phyloP scores from a whole-genome alignment of 1,140 invertebrate genomes.

The Eufriesea mexicana region DNA sequence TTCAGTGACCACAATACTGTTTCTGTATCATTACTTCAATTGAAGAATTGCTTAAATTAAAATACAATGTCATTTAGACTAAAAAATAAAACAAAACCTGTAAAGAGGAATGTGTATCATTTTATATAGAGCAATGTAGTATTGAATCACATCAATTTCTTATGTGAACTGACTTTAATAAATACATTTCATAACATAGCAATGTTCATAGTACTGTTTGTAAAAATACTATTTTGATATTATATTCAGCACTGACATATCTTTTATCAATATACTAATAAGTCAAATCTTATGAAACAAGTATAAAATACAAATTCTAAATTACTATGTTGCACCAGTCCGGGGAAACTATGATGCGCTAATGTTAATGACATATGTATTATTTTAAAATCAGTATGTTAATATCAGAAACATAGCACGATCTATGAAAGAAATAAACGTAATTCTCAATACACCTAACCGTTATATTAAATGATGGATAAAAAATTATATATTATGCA shows the following conservation, averaged over 20 bases:
- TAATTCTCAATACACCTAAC: conserved; percentile 29
- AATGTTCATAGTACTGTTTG: background rate
- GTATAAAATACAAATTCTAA: conserved; percentile 23
- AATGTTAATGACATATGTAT: conserved; percentile 40
- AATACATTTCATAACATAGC: conserved; percentile 7
- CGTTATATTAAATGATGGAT: conserved; percentile 19
- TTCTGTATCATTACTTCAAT: background rate
- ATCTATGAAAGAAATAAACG: conserved; percentile 10
- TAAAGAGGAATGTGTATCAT: conserved; percentile 41
- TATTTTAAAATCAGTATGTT: conserved; percentile 30
- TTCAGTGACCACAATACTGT: conserved; percentile 13
- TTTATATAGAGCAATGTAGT: conserved; percentile 22
- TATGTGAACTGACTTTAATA: background rate
- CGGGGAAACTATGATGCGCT: conserved; percentile 15
- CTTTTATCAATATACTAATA: background rate
- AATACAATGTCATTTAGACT: background rate
- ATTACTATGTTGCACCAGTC: conserved; percentile 31
- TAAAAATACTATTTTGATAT: conserved; percentile 30
- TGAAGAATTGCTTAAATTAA: background rate
- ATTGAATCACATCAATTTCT: conserved; percentile 5
- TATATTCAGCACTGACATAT: background rate
- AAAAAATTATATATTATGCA: conserved; percentile 32
- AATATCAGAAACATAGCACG: conserved; percentile 45
- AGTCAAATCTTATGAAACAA: background rate
- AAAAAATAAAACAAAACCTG: conserved; percentile 10